Percentiles rank a stretch among this genome's conserved stretches.
These are phyloP conservation scores for Drosophila mimica DNA, from an alignment of 2,888 invertebrate species.

Conservation along the genomic window DNA sequence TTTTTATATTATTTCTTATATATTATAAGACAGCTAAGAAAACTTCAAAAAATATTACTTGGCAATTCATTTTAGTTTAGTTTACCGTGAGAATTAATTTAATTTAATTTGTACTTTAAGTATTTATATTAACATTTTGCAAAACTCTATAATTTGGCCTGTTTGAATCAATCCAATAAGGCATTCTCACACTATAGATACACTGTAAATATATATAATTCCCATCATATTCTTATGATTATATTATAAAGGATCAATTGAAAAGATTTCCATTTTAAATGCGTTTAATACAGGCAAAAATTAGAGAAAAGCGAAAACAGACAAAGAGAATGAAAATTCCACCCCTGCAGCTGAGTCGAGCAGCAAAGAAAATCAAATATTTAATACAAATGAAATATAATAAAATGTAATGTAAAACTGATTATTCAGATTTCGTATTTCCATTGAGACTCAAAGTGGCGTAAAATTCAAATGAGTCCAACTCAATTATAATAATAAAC, in stretches of 20 bases:
- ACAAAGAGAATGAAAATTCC: not conserved
- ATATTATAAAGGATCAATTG: not conserved
- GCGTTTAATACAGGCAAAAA: not conserved
- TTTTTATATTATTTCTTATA: no score
- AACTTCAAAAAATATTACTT: no score
- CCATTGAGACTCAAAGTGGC: conserved; percentile 56
- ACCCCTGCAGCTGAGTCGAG: not conserved
- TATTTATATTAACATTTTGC: not conserved
- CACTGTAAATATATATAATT: not conserved
- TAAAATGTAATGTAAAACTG: conserved; percentile 50
- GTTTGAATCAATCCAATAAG: not conserved
- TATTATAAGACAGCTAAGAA: no score
- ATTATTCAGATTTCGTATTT: conserved; percentile 54
- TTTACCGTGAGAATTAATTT: no score
- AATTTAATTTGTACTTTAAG: no score
- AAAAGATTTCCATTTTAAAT: not conserved
- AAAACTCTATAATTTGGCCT: not conserved
- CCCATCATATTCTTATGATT: not conserved
- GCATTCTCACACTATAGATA: not conserved
- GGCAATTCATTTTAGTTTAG: no score
- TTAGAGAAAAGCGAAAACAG: not conserved
- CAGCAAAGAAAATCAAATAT: conserved; percentile 15
- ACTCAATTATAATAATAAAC: conserved; percentile 69
- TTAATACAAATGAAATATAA: conserved; percentile 37
- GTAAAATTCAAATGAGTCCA: conserved; percentile 67